Evolutionary conservation across 1,140 invertebrate species (phyloP).

Genomic region (Drosophila erecta): DNA sequence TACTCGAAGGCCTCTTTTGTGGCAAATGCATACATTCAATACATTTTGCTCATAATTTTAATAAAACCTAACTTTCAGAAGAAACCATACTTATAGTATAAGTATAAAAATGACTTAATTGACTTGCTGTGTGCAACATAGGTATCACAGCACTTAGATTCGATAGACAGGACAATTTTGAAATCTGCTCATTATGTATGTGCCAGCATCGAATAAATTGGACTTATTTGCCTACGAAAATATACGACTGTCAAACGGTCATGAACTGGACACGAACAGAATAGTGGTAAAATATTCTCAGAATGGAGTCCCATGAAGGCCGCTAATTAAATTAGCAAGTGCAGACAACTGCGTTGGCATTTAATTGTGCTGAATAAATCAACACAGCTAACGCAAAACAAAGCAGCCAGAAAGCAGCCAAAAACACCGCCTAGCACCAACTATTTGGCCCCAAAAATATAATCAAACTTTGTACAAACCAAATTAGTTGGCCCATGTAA

Average conservation of each 20-base stretch:
- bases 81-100: too few relatives aligned
- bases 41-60: neutral
- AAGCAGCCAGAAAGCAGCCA: slow-evolving; percentile 20
- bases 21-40: neutral
- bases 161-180: too few relatives aligned
- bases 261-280: too few relatives aligned
- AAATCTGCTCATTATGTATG: neutral
- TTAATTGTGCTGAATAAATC: slow-evolving; percentile 64
- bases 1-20: neutral
- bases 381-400: slow-evolving; percentile 37
- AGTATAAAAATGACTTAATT: too few relatives aligned
- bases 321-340: slow-evolving; percentile 62
- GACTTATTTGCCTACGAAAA: slow-evolving; percentile 21
- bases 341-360: slow-evolving; percentile 50
- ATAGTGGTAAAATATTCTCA: slow-evolving; percentile 31
- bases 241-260: slow-evolving; percentile 14
- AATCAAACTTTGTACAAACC: slow-evolving; percentile 66
- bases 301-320: slow-evolving; percentile 19
- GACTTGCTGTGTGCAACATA: too few relatives aligned
- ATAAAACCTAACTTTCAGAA: too few relatives aligned
- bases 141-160: too few relatives aligned
- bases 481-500: slow-evolving; percentile 63
- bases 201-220: slow-evolving; percentile 7
- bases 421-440: slow-evolving; percentile 19
- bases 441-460: slow-evolving; percentile 51